These are phyloP conservation scores for Sicus ferrugineus DNA, from an alignment of 2,888 invertebrate species.

Conservation along the genomic window DNA sequence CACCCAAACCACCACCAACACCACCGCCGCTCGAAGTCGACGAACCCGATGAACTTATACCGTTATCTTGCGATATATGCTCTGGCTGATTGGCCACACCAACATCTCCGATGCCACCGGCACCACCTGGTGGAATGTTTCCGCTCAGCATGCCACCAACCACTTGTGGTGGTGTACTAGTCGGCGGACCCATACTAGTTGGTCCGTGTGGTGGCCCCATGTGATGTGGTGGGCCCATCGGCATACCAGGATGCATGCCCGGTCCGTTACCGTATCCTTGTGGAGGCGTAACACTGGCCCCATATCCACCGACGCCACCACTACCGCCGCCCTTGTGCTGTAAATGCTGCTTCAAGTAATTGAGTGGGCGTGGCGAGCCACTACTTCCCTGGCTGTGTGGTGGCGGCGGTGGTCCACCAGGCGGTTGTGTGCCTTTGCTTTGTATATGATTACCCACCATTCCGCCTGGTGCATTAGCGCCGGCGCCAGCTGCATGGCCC, in stretches of 20 bases:
- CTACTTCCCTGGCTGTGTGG: constrained; percentile 55
- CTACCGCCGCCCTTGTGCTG: constrained; percentile 72
- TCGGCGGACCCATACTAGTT: constrained; percentile 73
- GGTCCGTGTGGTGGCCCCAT: constrained; percentile 70
- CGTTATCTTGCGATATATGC: constrained; percentile 71
- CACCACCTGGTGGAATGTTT: constrained; percentile 31
- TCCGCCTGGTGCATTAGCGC: constrained; percentile 46
- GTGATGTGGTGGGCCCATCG: constrained; percentile 68
- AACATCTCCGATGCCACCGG: constrained; percentile 37
- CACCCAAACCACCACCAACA: constrained; percentile 48
- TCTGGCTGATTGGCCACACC: constrained; percentile 60
- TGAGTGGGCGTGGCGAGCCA: constrained; percentile 68
- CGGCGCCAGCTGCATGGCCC: constrained; percentile 49
- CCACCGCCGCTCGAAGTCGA: constrained; percentile 60
- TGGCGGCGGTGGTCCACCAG: constrained; percentile 59
- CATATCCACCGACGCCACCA: constrained; percentile 64
- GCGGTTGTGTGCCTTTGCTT: constrained; percentile 63
- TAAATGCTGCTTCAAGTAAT: constrained; percentile 75
- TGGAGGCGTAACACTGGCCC: constrained; percentile 63
- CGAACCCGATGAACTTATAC: constrained; percentile 65
- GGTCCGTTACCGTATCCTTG: constrained; percentile 67
- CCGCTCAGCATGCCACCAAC: constrained; percentile 31
- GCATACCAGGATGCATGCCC: constrained; percentile 68
- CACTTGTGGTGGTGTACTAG: constrained; percentile 66
- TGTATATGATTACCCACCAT: constrained; percentile 64